Evolutionary conservation across 2,888 invertebrate species (phyloP), one percentile per base, ranked within the genome.

Genomic region (Chorisops tibialis): DNA sequence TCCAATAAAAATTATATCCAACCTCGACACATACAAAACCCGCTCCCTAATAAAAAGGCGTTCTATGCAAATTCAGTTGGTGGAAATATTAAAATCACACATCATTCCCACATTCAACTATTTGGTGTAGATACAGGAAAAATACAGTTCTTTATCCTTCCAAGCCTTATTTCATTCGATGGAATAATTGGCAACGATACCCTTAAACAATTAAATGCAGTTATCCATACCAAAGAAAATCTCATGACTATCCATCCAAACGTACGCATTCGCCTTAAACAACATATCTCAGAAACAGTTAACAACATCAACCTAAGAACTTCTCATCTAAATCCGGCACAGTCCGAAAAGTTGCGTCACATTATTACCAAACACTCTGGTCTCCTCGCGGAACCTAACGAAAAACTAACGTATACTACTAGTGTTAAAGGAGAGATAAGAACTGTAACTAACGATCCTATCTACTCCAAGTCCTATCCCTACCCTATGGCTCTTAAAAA

Each of bases 391-490:
- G 52, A 37, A 3, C 18, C 52, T 37, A 16, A 38, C 19, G 21
- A 19, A 19, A 52, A 19, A 39, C 22, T 52, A 38, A 52, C 52
- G 2, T 52, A 3, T 35, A 38, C 39, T 2, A 52, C 7, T 11
- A 38, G 11, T 11, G 43, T 41, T 9, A 43, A 30, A 14, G 22
- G 41, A 11, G 24, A 41, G 24, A 41, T 56, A n/a, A 18, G 41
- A 16, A 52, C 56, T 5, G 39, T 22, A 5, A 56, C 43, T 12
- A 30, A 56, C 7, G 35, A 43, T 11, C 58, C 58, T 7, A 18
- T 58, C n/a, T 58, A 58, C 11, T 45, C 45, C 9, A 43, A 22
- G 41, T 43, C 22, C 11, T 56, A 56, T 24, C 43, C 41, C 30
- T 58, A 45, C 35, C 30, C 43, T 2, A 45, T 45, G 30, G 45